Conservation (phyloP, 2,888 invertebrate species). For the Athalia rosae region DNA sequence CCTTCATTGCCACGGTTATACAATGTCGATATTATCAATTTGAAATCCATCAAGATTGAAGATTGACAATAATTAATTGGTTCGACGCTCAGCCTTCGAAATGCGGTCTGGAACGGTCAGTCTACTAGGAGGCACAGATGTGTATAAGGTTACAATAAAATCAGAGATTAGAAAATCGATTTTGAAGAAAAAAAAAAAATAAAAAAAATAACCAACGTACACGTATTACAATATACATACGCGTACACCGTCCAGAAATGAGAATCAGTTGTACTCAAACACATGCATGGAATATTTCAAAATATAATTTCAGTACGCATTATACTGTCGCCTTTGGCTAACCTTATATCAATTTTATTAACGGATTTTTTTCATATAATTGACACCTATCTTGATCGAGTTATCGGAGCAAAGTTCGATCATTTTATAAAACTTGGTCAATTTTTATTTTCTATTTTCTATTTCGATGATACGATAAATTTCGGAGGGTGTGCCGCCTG, state of each 20-base stretch:
- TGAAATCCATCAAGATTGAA: constrained; percentile 41
- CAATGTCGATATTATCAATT: constrained; percentile 37
- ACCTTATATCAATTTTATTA: too few species aligned
- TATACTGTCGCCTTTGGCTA: too few species aligned
- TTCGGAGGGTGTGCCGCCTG: too few species aligned
- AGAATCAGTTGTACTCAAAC: too few species aligned
- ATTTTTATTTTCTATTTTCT: too few species aligned
- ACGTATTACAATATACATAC: neutral
- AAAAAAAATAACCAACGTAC: neutral
- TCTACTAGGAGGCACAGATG: neutral
- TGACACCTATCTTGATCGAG: too few species aligned
- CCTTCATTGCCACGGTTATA: neutral
- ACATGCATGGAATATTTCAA: too few species aligned
- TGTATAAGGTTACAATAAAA: neutral
- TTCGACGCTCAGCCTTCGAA: constrained; percentile 27
- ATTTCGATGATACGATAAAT: too few species aligned
- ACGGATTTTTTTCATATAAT: too few species aligned
- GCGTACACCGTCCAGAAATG: neutral
- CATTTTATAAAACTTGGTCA: too few species aligned
- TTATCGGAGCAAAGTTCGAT: too few species aligned
- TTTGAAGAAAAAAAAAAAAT: neutral
- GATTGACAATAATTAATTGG: constrained; percentile 43
- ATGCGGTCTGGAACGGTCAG: neutral
- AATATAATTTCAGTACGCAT: too few species aligned
- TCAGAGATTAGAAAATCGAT: constrained; percentile 28